Conservation (phyloP, 2,888 invertebrate genomes). For the Drosophila formosana region DNA sequence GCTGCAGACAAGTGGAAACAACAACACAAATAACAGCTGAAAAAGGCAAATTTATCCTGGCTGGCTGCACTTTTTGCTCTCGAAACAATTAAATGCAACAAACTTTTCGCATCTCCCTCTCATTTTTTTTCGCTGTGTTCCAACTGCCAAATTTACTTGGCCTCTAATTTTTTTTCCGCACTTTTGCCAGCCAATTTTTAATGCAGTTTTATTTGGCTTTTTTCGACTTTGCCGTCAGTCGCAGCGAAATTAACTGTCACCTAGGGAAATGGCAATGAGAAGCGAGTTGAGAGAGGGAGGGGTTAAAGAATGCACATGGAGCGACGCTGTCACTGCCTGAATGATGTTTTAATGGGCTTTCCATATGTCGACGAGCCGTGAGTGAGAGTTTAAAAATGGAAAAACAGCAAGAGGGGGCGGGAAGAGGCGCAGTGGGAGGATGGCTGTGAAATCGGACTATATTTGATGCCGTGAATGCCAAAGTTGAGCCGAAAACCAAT, state of each 20-base stretch:
- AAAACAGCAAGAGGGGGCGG: not conserved
- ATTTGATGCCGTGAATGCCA: slow-evolving; percentile 12
- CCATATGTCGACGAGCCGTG: slow-evolving; percentile 23
- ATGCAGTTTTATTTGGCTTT: slow-evolving; percentile 48
- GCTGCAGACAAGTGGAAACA: slow-evolving; percentile 60
- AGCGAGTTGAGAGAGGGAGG: not conserved
- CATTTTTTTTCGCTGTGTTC: slow-evolving; percentile 34
- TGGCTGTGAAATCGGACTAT: not conserved
- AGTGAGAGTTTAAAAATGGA: slow-evolving; percentile 17
- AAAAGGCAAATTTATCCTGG: slow-evolving; percentile 23
- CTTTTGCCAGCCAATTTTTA: slow-evolving; percentile 40
- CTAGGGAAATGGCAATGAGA: slow-evolving; percentile 18
- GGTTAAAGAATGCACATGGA: slow-evolving; percentile 14
- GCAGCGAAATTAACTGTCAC: slow-evolving; percentile 73
- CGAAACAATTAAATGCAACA: slow-evolving; percentile 59
- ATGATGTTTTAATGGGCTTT: slow-evolving; percentile 72
- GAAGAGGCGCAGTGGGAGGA: not conserved
- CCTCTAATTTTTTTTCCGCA: slow-evolving; percentile 50
- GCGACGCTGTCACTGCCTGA: slow-evolving; percentile 64
- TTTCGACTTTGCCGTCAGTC: slow-evolving; percentile 50
- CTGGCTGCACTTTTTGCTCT: slow-evolving; percentile 51
- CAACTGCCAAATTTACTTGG: slow-evolving; percentile 58
- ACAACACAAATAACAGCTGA: slow-evolving; percentile 11
- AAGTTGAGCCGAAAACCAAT: slow-evolving; percentile 15
- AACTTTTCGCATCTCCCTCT: slow-evolving; percentile 29